phyloP scores from a whole-genome alignment of 2,888 invertebrate genomes.

The Anaspis maculata region DNA sequence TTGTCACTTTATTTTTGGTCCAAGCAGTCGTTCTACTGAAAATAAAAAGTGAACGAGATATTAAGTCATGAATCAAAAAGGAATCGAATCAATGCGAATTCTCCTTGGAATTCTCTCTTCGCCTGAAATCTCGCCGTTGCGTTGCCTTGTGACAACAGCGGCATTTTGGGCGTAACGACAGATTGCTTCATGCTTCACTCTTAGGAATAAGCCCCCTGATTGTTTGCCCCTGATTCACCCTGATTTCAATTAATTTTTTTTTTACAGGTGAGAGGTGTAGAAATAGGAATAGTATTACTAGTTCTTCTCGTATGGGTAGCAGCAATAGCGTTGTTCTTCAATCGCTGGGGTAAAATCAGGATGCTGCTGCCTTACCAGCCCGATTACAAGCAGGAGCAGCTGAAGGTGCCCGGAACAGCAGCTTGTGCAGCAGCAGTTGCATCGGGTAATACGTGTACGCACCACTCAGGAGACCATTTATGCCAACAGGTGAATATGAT shows the following conservation, averaged over 20 bases:
- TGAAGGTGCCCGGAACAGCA: conserved; percentile 69
- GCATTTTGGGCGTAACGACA: too few relatives aligned
- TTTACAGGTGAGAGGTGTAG: conserved; percentile 74
- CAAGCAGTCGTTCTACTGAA: too few relatives aligned
- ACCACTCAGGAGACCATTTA: conserved; percentile 49
- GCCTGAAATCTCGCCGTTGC: too few relatives aligned
- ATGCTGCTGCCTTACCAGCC: conserved; percentile 90
- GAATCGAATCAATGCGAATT: too few relatives aligned
- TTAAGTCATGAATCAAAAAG: too few relatives aligned
- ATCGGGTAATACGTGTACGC: conserved; percentile 47
- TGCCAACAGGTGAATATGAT: conserved; percentile 54
- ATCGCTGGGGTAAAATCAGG: conserved; percentile 90
- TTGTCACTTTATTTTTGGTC: too few relatives aligned
- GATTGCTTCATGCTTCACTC: too few relatives aligned
- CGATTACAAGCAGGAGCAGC: conserved; percentile 76
- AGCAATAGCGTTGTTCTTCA: conserved; percentile 84
- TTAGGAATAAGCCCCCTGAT: too few relatives aligned
- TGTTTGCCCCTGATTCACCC: too few relatives aligned
- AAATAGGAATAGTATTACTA: conserved; percentile 79
- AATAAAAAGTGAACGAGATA: too few relatives aligned
- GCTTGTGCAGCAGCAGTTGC: conserved; percentile 54
- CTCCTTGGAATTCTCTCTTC: too few relatives aligned
- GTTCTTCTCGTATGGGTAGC: conserved; percentile 80
- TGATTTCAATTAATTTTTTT: background rate
- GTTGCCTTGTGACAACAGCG: too few relatives aligned